phyloP scores from a whole-genome alignment of 2,797 vertebrate species.

The Eidolon dupreanum region DNA sequence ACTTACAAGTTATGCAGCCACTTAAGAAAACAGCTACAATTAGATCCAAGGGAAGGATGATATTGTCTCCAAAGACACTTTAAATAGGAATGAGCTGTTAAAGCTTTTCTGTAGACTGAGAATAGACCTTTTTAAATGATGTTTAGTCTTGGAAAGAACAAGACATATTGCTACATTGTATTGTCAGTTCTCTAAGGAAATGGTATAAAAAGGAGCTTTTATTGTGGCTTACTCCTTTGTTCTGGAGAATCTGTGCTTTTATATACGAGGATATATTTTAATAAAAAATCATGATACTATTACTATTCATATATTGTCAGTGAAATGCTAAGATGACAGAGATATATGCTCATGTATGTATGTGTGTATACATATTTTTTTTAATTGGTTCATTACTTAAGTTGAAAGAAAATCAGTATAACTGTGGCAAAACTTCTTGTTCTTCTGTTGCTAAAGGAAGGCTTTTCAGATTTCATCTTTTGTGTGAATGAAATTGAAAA shows the following conservation, averaged over 20 bases:
- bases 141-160: slow-evolving; percentile 51
- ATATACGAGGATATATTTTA: background rate
- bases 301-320: slow-evolving; percentile 47
- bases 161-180: slow-evolving; percentile 29
- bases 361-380: background rate
- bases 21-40: slow-evolving; percentile 12
- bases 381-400: slow-evolving; percentile 63
- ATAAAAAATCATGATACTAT: slow-evolving; percentile 51
- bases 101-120: slow-evolving; percentile 61
- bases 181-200: slow-evolving; percentile 65
- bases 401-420: slow-evolving; percentile 67
- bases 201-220: slow-evolving; percentile 42
- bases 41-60: slow-evolving; percentile 26
- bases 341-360: background rate
- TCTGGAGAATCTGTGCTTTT: slow-evolving; percentile 35
- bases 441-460: slow-evolving; percentile 62
- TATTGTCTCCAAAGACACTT: slow-evolving; percentile 42
- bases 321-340: background rate
- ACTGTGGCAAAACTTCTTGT: slow-evolving; percentile 62
- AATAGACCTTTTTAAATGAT: slow-evolving; percentile 46
- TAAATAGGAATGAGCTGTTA: background rate
- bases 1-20: background rate
- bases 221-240: slow-evolving; percentile 18
- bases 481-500: slow-evolving; percentile 32
- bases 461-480: slow-evolving; percentile 71